Evolutionary conservation across 2,888 invertebrate species (phyloP), one percentile per base, ranked within the genome.

Genomic region (Acanthococcus lagerstroemiae): DNA sequence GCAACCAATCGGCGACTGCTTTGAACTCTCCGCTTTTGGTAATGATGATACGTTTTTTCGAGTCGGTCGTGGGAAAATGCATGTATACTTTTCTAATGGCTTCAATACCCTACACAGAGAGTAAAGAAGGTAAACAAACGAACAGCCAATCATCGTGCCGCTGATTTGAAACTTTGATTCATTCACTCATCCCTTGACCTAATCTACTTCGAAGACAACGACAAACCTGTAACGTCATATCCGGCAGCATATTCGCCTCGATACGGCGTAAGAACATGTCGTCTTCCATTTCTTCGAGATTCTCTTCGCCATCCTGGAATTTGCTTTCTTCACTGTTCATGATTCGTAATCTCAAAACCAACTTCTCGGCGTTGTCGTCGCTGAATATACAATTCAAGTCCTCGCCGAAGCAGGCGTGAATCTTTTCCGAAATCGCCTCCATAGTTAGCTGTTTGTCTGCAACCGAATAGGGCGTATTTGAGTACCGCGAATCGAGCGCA

Each of bases 171-270:
- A 5, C n/a, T n/a, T n/a, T n/a, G n/a, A n/a, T n/a, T n/a, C n/a
- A n/a, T n/a, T n/a, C n/a, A n/a, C n/a, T n/a, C n/a, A 54, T 24
- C 1, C 9, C 50, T 9, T 24, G 3, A 54, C 12, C 55, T 52
- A 52, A 54, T 55, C 52, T 75, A 83, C 83, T 83, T 83, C 9
- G 95, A 95, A 83, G 96, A 85, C 0, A 96, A 96, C 46, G 99
- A 99, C 87, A 97, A 93, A 73, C 97, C 97, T 78, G 99, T 99
- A 75, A 99, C 99, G 1, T 95, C 89, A 99, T 97, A 73, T 99
- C 99, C 0, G 97, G 87, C 65, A 99, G 80, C 79, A 99, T 99
- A 78, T 99, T 97, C 0, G 99, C 99, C 73, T n/a, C n/a, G n/a
- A n/a, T n/a, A n/a, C n/a, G n/a, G n/a, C n/a, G n/a, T n/a, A 67